Base-by-base conservation (phyloP, 2,797 vertebrate genomes). In the Hyperoplus lanceolatus region DNA sequence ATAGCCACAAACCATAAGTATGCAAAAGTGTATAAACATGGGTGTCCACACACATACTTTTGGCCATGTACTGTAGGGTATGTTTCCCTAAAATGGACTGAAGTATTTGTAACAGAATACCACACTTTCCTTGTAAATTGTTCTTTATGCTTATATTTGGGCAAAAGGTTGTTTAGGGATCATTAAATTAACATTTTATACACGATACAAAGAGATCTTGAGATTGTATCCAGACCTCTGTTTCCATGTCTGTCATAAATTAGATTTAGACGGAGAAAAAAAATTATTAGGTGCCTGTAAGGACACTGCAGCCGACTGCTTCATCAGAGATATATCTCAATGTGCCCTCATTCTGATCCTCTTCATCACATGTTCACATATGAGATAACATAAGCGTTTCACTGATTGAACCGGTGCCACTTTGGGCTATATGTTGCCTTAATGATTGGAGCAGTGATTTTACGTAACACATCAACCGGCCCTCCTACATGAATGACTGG, bases 221-320 rank as follows among this genome's bases (percentile, higher is more conserved):
- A 38, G 65, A 59, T 80, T 58, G 75, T 62, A 77, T 89, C 81
- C 49, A 3, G 62, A 59, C 43, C 38, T 51, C 53, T n/a, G 55
- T 75, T 72, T 48, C 56, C 48, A 48, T 77, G 59, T 1, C 61
- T 59, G 54, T 64, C 48, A 45, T 75, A 75, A 78, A 90, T 90
- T 77, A 43, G 60, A 90, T 90, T 76, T 69, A 53, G 54, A 59
- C 54, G 43, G 21, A 75, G 46, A 36, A 16, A 51, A 78, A 81
- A 66, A 29, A n/a, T 9, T 72, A 88, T 80, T 84, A 72, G 67
- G 69, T 77, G 48, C n/a, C 71, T 59, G 13, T 51, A 41, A 75
- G 63, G 65, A 75, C 70, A 50, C 38, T 1, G 46, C 66, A 55
- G 15, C n/a, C 41, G 59, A 48, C 39, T 3, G 41, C 14, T 39